Percentiles rank a stretch among this genome's conserved stretches.
Conservation (phyloP, 1,140 invertebrate genomes). For the Zaprionus kolodkinae region DNA sequence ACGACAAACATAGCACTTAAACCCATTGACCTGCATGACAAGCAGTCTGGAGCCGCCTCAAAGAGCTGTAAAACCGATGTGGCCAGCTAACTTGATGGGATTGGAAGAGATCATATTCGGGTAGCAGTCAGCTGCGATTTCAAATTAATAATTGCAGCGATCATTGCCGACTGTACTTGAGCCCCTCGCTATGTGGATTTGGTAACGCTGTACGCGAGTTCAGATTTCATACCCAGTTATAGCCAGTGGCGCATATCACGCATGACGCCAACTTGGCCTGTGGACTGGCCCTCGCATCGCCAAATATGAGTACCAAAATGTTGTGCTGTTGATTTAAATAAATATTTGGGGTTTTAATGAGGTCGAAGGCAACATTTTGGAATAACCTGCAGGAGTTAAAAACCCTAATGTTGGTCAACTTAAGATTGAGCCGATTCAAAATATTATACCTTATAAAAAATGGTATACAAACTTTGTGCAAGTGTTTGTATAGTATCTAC, state of each 20-base stretch:
- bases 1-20: slow-evolving; percentile 42
- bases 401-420: no score
- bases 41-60: slow-evolving; percentile 49
- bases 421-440: no score
- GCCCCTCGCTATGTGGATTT: neutral
- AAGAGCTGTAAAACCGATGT: slow-evolving; percentile 31
- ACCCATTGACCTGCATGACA: slow-evolving; percentile 66
- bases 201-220: slow-evolving; percentile 28
- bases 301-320: slow-evolving; percentile 60
- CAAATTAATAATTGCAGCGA: neutral
- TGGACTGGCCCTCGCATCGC: slow-evolving; percentile 56
- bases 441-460: no score
- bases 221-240: slow-evolving; percentile 44
- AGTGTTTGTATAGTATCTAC: no score
- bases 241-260: slow-evolving; percentile 54
- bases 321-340: neutral
- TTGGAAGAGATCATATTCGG: slow-evolving; percentile 5
- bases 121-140: neutral
- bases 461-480: no score
- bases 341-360: slow-evolving; percentile 52
- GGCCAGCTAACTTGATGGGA: neutral
- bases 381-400: no score
- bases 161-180: slow-evolving; percentile 12
- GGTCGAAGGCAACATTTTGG: slow-evolving; percentile 55
- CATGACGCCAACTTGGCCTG: slow-evolving; percentile 24